phyloP scores from a whole-genome alignment of 2,888 invertebrate genomes.

The Tineola bisselliella region DNA sequence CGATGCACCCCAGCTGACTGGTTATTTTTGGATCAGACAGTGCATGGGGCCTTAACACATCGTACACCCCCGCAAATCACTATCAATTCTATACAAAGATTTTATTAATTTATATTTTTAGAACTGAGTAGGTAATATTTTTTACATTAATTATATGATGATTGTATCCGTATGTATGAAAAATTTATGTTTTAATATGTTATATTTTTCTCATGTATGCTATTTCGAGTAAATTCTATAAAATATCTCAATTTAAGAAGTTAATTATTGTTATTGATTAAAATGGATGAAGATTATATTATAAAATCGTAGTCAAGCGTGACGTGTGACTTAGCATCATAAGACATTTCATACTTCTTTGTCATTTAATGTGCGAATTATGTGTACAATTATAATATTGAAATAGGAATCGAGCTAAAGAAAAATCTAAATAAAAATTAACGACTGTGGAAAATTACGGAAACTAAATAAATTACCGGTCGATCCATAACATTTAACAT shows the following conservation, averaged over 20 bases:
- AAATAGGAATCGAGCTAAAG: background rate
- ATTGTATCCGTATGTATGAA: too few relatives aligned
- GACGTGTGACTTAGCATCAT: too few relatives aligned
- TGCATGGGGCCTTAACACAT: conserved; percentile 27
- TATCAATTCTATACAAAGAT: background rate
- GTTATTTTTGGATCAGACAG: conserved; percentile 42
- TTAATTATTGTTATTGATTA: too few relatives aligned
- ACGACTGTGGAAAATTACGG: conserved; percentile 5
- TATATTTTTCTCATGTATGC: too few relatives aligned
- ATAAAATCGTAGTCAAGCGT: background rate
- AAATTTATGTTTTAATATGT: too few relatives aligned
- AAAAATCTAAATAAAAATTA: conserved; percentile 3
- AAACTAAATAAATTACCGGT: background rate
- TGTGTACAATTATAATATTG: background rate
- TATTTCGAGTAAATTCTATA: too few relatives aligned
- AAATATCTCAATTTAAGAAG: too few relatives aligned
- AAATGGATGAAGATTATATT: too few relatives aligned
- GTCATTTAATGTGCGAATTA: conserved; percentile 1
- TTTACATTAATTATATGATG: too few relatives aligned
- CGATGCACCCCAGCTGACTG: conserved; percentile 59
- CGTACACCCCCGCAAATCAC: conserved; percentile 1
- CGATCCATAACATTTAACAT: background rate
- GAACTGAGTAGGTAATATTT: background rate
- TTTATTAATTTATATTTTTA: background rate
- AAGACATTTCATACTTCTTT: background rate